Base-by-base conservation (phyloP, 1,140 invertebrate genomes). In the Pseudomyrmex sp. region DNA sequence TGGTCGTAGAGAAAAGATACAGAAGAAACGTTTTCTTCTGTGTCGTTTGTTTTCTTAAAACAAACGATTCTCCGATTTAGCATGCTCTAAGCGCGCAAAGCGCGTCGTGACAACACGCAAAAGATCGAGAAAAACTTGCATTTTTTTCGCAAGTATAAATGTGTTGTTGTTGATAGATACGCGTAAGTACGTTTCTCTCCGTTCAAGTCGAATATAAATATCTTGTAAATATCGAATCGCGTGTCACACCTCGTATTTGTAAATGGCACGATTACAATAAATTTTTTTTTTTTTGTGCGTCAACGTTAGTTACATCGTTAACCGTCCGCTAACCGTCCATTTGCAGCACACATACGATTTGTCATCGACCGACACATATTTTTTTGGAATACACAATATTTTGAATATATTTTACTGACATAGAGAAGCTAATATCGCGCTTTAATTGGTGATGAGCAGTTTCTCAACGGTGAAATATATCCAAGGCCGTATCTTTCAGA, bases 201-300 rank as follows among this genome's bases (percentile, higher is more conserved):
- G 35, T 35, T 80, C 12, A 23, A 83, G 59, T 70, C 54, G 48
- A 82, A 83, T 70, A 82, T 66, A 84, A 77, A 80, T 76, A 58
- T 76, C 50, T 26, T 48, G 44, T 73, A 70, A 82, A 59, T 83
- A 62, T 86, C 77, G 26, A 70, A 85, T 84, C 58, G 56, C 48
- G 35, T 77, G 70, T 85, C 44, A 73, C 48, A 72, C 18, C 10
- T 84, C 82, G 52, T 82, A 84, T 23, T 85, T 66, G 82, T 46
- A 63, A 89, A 89, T 89, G 88, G 88, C 88, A 89, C 88, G 62
- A 88, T 85, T 89, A 88, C 23, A 76, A 86, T 89, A 72, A 35
- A 89, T 80, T 73, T 18, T 44, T 80, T 73, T 73, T 44, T 84
- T 88, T 44, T 86, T 88, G 82, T 87, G 88, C 77, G 87, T 89